Base-by-base conservation (phyloP, 2,113 vertebrate genomes). In the Platichthys flesus region DNA sequence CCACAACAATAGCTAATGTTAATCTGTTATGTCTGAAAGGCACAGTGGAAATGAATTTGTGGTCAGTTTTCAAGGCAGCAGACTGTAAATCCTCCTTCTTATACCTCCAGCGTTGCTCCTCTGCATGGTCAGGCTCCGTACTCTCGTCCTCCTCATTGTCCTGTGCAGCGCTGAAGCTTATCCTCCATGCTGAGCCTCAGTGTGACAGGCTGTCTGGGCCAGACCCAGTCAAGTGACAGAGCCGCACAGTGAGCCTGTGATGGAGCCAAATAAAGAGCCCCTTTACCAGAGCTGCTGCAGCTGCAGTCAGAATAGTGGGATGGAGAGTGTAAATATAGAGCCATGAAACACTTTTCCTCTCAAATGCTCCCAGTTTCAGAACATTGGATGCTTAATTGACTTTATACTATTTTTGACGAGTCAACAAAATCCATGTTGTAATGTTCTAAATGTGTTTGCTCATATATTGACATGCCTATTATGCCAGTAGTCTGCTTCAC, bases 191-290 rank as follows among this genome's bases (percentile, higher is more conserved):
- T 89, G 82, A 80, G 82, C 74, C 76, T 84, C 76, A 40, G 74
- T 40, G 62, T 81, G 83, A 84, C 73, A 72, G 89, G 71, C 81
- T 73, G 81, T 66, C 86, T 84, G 75, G 69, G 67, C 62, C 75
- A 78, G 81, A 72, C 84, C 65, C 80, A 74, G 83, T 88, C 75
- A 78, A 86, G 84, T 86, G 85, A 90, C 79, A 79, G 86, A 86
- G 88, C 74, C 47, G 61, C 92, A 92, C 89, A 90, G 84, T 85
- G 88, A 81, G 90, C 72, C 88, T 88, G 90, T 91, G 90, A 90
- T 78, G 37, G 37, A 57, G 71, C 70, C 80, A 85, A 86, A 93
- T 88, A 92, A 93, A 94, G 91, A 83, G 80, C 10, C 65, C 82
- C 79, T 94, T 93, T 79, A 90, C 82, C 76, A 78, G 78, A 73